These are phyloP conservation scores for Nibea coibor DNA, from an alignment of 2,113 vertebrate genomes.

Conservation along the genomic window DNA sequence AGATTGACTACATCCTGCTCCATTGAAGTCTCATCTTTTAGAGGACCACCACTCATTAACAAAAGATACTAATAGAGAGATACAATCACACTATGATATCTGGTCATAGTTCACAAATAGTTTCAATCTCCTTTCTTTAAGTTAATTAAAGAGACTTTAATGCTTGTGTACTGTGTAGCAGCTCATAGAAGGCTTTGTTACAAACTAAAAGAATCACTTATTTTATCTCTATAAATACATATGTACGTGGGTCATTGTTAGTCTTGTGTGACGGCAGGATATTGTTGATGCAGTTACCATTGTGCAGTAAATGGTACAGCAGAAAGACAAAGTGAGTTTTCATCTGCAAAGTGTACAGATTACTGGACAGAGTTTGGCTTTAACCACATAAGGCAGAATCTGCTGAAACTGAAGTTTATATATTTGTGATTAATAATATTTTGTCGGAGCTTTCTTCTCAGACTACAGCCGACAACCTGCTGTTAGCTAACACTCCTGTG, in stretches of 20 bases:
- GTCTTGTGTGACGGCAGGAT: not conserved
- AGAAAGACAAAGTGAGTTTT: not conserved
- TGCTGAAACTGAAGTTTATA: not conserved
- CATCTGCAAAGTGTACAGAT: not conserved
- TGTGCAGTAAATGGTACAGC: no score
- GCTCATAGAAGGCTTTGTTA: no score
- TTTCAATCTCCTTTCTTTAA: no score
- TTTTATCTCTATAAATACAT: no score
- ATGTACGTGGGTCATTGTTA: not conserved
- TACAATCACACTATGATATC: no score
- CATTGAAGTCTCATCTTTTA: not conserved
- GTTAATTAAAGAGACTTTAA: no score
- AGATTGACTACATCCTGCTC: not conserved
- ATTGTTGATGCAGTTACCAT: not conserved
- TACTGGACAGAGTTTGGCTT: not conserved
- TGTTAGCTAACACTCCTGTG: slow-evolving; percentile 36
- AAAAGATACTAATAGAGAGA: not conserved
- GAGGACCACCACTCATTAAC: not conserved
- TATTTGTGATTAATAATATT: not conserved
- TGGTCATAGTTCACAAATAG: no score
- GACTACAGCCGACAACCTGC: slow-evolving; percentile 12
- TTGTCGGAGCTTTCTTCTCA: slow-evolving; percentile 1
- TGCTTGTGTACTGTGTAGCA: no score
- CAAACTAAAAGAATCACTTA: no score
- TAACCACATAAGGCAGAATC: not conserved